Percentiles rank a stretch among this genome's conserved stretches.
These are phyloP conservation scores for Pachypeltis micranthus DNA, from an alignment of 1,140 invertebrate species.

Conservation along the genomic window DNA sequence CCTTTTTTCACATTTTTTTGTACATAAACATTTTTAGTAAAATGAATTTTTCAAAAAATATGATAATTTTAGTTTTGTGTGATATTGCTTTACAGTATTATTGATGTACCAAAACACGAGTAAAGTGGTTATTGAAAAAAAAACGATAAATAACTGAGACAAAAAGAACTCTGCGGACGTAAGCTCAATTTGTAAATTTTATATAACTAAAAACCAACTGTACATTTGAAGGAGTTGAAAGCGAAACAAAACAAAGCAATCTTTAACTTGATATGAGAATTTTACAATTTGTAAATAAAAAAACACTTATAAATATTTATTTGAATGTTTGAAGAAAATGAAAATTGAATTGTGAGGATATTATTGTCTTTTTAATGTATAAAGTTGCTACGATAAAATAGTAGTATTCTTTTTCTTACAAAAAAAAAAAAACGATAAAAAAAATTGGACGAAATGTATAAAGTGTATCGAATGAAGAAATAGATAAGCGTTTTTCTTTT, in stretches of 20 bases:
- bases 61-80: constrained; percentile 12
- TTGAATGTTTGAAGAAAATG: background rate
- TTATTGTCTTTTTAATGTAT: constrained; percentile 19
- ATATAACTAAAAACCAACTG: background rate
- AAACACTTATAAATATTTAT: constrained; percentile 4
- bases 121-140: background rate
- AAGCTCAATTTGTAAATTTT: constrained; percentile 21
- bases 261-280: constrained; percentile 7
- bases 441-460: constrained; percentile 12
- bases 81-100: constrained; percentile 23
- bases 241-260: constrained; percentile 15
- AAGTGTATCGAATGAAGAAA: constrained; percentile 2
- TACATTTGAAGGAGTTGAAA: background rate
- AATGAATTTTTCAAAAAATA: constrained; percentile 13
- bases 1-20: constrained; percentile 10
- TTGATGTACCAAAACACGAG: constrained; percentile 18
- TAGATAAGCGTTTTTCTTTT: constrained; percentile 12
- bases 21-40: background rate
- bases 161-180: constrained; percentile 17
- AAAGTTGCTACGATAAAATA: constrained; percentile 15
- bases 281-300: constrained; percentile 10
- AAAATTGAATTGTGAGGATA: constrained; percentile 17
- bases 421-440: constrained; percentile 17
- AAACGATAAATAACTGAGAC: background rate
- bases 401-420: constrained; percentile 22